Percentiles rank a stretch among this genome's conserved stretches.
phyloP scores from a whole-genome alignment of 2,888 invertebrate genomes.

The Epistrophe grossulariae region DNA sequence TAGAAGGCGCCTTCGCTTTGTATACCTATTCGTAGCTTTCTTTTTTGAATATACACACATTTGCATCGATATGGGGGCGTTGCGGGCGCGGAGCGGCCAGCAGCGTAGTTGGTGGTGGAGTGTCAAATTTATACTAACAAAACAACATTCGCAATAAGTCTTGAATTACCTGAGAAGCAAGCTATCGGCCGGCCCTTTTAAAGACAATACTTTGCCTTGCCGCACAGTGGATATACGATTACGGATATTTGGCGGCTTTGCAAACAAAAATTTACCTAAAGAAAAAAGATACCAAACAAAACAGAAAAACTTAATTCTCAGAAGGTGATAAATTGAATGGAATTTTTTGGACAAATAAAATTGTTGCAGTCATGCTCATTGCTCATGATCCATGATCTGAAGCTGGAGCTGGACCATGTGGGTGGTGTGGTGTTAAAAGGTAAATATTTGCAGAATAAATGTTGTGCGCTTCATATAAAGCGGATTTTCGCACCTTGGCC shows the following conservation, averaged over 20 bases:
- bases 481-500: slow-evolving; percentile 57
- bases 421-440: slow-evolving; percentile 29
- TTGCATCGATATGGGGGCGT: not conserved
- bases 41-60: slow-evolving; percentile 10
- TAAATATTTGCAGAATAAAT: slow-evolving; percentile 44
- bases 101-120: slow-evolving; percentile 8
- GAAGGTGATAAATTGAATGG: slow-evolving; percentile 54
- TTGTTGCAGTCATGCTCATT: not conserved
- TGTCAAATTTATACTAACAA: slow-evolving; percentile 46
- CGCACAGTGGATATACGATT: slow-evolving; percentile 45
- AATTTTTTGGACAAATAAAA: slow-evolving; percentile 44
- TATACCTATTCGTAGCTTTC: slow-evolving; percentile 22
- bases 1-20: slow-evolving; percentile 65
- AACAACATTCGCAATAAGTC: slow-evolving; percentile 54
- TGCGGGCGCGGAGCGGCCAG: not conserved
- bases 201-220: slow-evolving; percentile 51
- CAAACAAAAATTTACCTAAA: slow-evolving; percentile 1
- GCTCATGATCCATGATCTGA: not conserved
- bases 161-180: slow-evolving; percentile 46
- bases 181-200: slow-evolving; percentile 61
- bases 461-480: not conserved
- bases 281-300: slow-evolving; percentile 10
- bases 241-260: slow-evolving; percentile 56
- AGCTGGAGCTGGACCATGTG: slow-evolving; percentile 34
- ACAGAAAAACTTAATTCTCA: slow-evolving; percentile 30